Conservation (phyloP, 1,140 invertebrate species). For the Brachionus plicatilis region DNA sequence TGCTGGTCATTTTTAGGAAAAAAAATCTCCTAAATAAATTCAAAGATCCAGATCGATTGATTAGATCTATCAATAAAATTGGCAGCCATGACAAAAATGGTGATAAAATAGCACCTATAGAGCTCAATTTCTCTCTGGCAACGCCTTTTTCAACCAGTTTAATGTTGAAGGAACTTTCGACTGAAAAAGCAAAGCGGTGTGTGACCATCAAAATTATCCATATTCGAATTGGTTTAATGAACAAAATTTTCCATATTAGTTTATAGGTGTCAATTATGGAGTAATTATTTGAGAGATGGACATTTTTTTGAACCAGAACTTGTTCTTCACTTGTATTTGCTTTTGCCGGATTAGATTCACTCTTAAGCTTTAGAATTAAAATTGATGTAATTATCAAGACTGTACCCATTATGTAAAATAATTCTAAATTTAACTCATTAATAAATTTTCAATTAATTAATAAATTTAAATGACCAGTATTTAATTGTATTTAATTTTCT, state of each 20-base stretch:
- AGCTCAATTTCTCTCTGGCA: neutral
- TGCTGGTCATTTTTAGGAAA: neutral
- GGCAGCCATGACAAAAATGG: neutral
- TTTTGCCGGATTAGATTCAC: neutral
- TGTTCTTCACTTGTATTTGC: neutral
- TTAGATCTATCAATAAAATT: neutral
- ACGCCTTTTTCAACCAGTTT: neutral
- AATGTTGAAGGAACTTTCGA: neutral
- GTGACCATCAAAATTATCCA: neutral
- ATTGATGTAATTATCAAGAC: neutral
- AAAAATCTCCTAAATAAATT: neutral
- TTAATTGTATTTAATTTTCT: too few relatives aligned
- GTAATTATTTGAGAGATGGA: neutral
- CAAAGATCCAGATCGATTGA: neutral
- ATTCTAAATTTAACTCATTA: neutral
- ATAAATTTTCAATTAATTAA: too few relatives aligned
- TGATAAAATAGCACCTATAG: neutral
- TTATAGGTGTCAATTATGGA: neutral
- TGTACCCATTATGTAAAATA: neutral
- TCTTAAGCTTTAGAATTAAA: neutral
- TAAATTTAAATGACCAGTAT: too few relatives aligned
- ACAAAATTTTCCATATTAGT: neutral
- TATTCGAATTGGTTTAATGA: neutral
- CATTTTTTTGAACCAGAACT: neutral
- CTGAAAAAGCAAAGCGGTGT: neutral